These are phyloP conservation scores for Sebastes matsubarae DNA, from an alignment of 2,797 vertebrate genomes.

Conservation along the genomic window DNA sequence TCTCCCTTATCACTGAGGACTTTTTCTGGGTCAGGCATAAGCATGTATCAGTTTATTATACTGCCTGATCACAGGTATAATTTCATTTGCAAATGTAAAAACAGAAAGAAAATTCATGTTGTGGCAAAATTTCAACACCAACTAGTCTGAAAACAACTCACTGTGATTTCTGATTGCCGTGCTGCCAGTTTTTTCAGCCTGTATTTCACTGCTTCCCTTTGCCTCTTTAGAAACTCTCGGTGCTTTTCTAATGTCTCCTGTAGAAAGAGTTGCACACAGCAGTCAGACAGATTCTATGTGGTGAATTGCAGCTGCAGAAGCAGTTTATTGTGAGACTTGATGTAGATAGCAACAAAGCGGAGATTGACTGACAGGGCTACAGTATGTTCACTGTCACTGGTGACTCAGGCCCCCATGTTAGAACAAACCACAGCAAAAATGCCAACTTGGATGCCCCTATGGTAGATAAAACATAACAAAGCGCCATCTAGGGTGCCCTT, in stretches of 20 bases:
- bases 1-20: slow-evolving; percentile 75
- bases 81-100: not conserved
- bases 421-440: not conserved
- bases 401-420: not conserved
- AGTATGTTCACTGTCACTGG: too few species aligned
- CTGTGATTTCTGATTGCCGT: slow-evolving; percentile 79
- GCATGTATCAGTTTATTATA: slow-evolving; percentile 18
- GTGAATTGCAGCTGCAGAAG: slow-evolving; percentile 1
- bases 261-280: slow-evolving; percentile 36
- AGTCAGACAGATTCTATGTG: not conserved
- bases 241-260: slow-evolving; percentile 76
- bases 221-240: slow-evolving; percentile 73
- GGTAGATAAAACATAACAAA: too few species aligned
- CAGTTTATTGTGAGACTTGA: slow-evolving; percentile 8
- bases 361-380: not conserved
- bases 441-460: too few species aligned
- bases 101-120: not conserved
- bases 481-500: too few species aligned
- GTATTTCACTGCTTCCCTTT: slow-evolving; percentile 79
- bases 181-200: slow-evolving; percentile 80
- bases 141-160: slow-evolving; percentile 39
- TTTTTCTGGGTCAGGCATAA: slow-evolving; percentile 70
- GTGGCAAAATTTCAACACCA: not conserved
- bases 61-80: not conserved
- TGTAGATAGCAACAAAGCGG: not conserved